phyloP scores from a whole-genome alignment of 1,140 invertebrate genomes.

The Trissolcus basalis region DNA sequence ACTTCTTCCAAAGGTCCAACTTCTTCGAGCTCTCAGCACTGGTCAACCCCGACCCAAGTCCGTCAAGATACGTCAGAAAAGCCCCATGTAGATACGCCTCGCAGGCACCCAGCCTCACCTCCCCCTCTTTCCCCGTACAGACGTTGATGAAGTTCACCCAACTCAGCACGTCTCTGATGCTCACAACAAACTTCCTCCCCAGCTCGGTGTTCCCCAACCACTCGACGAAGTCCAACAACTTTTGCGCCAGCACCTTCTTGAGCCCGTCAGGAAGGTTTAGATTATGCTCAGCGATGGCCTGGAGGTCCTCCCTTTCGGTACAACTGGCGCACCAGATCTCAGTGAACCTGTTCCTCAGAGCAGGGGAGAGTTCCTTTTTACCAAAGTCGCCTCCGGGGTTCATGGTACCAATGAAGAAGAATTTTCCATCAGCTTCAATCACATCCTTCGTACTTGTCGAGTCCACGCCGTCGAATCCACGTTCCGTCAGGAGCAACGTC shows the following conservation, averaged over 20 bases:
- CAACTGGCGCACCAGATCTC: conserved; percentile 98
- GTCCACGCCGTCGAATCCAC: conserved; percentile 80
- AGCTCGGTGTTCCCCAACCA: conserved; percentile 86
- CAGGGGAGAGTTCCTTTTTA: conserved; percentile 99
- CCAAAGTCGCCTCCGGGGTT: conserved; percentile 99
- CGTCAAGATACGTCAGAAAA: conserved; percentile 93
- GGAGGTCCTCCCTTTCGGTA: conserved; percentile 82
- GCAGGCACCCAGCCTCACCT: conserved; percentile 72
- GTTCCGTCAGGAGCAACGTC: conserved; percentile 93
- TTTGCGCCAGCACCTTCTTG: conserved; percentile 79
- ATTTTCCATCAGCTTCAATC: conserved; percentile 85
- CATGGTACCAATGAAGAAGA: conserved; percentile 98
- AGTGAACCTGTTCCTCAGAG: conserved; percentile 97
- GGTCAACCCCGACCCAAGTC: conserved; percentile 85
- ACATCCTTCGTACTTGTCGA: conserved; percentile 76
- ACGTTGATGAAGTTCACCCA: conserved; percentile 95
- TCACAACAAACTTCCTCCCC: conserved; percentile 88
- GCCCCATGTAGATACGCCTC: conserved; percentile 92
- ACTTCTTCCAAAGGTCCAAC: conserved; percentile 75
- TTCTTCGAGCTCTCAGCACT: conserved; percentile 77
- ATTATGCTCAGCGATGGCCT: conserved; percentile 87
- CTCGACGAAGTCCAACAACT: conserved; percentile 87
- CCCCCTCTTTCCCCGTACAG: conserved; percentile 73
- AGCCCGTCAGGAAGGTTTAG: conserved; percentile 76
- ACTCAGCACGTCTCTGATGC: conserved; percentile 93